phyloP scores from a whole-genome alignment of 2,888 invertebrate genomes.

The Drosophila barbarae region DNA sequence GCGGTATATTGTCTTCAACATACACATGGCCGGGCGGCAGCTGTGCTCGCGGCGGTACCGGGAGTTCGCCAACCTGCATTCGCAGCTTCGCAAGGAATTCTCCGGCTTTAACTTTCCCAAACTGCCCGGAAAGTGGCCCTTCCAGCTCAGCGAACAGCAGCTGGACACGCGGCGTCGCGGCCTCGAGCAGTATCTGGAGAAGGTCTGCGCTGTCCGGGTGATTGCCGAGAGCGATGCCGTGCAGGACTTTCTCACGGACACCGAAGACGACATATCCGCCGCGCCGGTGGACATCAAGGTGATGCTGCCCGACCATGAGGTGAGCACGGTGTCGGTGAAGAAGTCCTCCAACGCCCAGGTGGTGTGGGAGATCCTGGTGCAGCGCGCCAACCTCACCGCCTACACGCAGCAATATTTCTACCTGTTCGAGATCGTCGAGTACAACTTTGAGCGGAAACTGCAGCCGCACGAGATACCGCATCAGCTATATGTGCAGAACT shows the following conservation, averaged over 20 bases:
- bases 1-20: conserved; percentile 96
- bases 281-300: conserved; percentile 89
- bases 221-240: conserved; percentile 98
- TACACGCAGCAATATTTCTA: conserved; percentile 94
- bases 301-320: conserved; percentile 93
- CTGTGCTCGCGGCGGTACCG: conserved; percentile 97
- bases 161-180: conserved; percentile 95
- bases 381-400: conserved; percentile 89
- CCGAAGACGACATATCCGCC: conserved; percentile 89
- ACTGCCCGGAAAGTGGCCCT: conserved; percentile 99
- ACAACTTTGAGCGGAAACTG: conserved; percentile 97
- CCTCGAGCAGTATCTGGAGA: conserved; percentile 98
- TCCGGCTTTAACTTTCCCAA: conserved; percentile 97
- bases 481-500: conserved; percentile 98
- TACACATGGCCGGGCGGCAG: conserved; percentile 99
- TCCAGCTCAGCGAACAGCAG: conserved; percentile 97
- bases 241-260: conserved; percentile 97
- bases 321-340: conserved; percentile 92
- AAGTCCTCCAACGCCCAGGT: conserved; percentile 94
- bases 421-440: conserved; percentile 97
- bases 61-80: conserved; percentile 95
- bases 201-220: conserved; percentile 97
- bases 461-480: conserved; percentile 97
- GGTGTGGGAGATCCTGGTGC: conserved; percentile 92
- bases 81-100: conserved; percentile 94